phyloP scores from a whole-genome alignment of 2,888 invertebrate genomes.

The Brachylomia viminalis region DNA sequence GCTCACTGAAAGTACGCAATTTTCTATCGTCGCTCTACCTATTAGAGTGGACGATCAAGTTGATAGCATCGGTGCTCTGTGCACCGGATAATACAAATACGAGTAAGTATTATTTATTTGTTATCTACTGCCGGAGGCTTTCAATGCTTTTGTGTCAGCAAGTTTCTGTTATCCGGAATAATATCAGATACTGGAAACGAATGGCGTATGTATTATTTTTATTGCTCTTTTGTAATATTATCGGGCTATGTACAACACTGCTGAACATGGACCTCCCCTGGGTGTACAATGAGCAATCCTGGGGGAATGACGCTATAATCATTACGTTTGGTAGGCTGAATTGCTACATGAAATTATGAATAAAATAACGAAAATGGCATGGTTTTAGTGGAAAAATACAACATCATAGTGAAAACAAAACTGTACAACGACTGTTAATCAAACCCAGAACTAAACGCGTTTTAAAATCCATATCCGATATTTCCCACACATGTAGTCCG shows the following conservation, averaged over 20 bases:
- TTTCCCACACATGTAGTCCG: background rate
- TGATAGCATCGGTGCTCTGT: conserved; percentile 53
- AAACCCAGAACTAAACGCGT: background rate
- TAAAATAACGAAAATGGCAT: background rate
- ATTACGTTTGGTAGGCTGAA: conserved; percentile 16
- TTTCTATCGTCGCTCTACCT: conserved; percentile 9
- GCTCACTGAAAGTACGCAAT: conserved; percentile 5
- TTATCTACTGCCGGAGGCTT: conserved; percentile 45
- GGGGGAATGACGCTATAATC: conserved; percentile 3
- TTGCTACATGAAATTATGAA: background rate
- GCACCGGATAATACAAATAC: conserved; percentile 50
- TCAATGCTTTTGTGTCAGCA: conserved; percentile 53
- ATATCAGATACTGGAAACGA: conserved; percentile 41
- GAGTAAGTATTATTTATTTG: conserved; percentile 43
- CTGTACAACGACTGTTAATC: background rate
- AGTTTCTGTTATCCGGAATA: conserved; percentile 49
- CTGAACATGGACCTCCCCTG: conserved; percentile 7
- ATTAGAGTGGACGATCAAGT: conserved; percentile 44
- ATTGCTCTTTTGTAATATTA: conserved; percentile 35
- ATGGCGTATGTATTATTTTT: conserved; percentile 32
- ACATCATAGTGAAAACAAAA: background rate
- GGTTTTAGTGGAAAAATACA: background rate
- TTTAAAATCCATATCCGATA: background rate
- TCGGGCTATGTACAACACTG: background rate
- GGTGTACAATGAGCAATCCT: conserved; percentile 6